Evolutionary conservation across 2,888 invertebrate genomes (phyloP), one percentile per base, ranked within the genome.

Genomic region (Crematogaster levior): DNA sequence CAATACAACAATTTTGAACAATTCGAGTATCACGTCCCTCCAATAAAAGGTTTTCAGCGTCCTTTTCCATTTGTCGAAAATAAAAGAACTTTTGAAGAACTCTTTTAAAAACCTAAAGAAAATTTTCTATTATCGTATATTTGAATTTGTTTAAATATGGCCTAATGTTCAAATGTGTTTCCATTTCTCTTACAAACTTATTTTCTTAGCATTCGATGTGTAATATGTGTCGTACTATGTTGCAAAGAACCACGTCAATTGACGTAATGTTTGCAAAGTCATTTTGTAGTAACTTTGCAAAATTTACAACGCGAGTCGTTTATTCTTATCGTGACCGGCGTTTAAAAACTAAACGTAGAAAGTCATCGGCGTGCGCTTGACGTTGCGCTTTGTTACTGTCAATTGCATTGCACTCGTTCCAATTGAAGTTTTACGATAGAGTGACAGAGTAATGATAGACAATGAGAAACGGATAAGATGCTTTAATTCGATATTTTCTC

Each of bases 341-440:
- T n/a, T 30, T 46, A 30, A 65, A 27, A 15, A 65, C 27, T 53
- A 53, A 75, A 30, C 27, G 18, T 43, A 74, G 46, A 65, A 6
- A 30, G 21, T 53, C 53, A 30, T 40, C n/a, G 48, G 10, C 4
- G 37, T 30, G 37, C 30, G n/a, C n/a, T n/a, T n/a, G n/a, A n/a
- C n/a, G n/a, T n/a, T n/a, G n/a, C n/a, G 58, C 61, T 72, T 72
- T 73, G 48, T 80, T 61, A 61, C 27, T 27, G 48, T 81, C 51
- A 81, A 81, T 73, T 81, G 72, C 40, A n/a, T 48, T 40, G 43
- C 72, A 51, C 43, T 61, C 70, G 73, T 73, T 81, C 60, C 56
- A 61, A 51, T 61, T 53, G 40, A 12, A 75, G 1, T 27, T 65
- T 75, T 65, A 40, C 12, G 27, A 65, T 15, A 75, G 72, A 72